Base-by-base conservation (phyloP, 2,113 vertebrate genomes). In the Panthera uncia region DNA sequence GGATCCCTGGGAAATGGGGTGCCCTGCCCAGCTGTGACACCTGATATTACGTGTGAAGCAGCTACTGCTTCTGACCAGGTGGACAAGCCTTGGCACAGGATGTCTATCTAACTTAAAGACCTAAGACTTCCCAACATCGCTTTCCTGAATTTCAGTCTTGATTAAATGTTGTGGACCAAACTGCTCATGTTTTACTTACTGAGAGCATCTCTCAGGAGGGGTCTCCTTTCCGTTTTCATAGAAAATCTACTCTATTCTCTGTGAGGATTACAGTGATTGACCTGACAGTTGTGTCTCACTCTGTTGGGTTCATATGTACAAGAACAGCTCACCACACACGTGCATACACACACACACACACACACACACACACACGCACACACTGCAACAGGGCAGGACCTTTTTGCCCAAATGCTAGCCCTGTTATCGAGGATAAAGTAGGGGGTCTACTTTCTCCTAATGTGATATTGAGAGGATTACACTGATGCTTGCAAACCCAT, bases 381-480 rank as follows among this genome's bases (percentile, higher is more conserved):
- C 5, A 14, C 57, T 12, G 11, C 55, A 11, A 6, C 9, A 19
- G 41, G 57, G 13, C 13, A 27, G 16, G 73, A 36, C 31, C 33
- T 13, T 68, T 71, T 31, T 71, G 19, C 27, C 55, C 31, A 19
- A 41, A 4, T 45, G 55, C 79, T 45, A 8, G 41, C 33, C 48
- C 11, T 16, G 18, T 57, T 12, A 1, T 27, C 48, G 50, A 79
- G 38, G 25, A 50, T 41, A 31, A 15, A 11, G 27, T 79, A 15
- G 4, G 1, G 1, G 1, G 1, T 52, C 38, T 21, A 41, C 41
- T 50, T 36, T 50, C 23, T 31, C 76, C 41, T 9, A 21, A 27
- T 3, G 36, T 0, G 11, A 52, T 2, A 15, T 1, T 27, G 11
- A 87, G 66, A 48, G 13, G 12, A 36, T 18, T n/a, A 0, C 25